phyloP scores from a whole-genome alignment of 2,797 vertebrate genomes.

The Halcyon smyrnensis region DNA sequence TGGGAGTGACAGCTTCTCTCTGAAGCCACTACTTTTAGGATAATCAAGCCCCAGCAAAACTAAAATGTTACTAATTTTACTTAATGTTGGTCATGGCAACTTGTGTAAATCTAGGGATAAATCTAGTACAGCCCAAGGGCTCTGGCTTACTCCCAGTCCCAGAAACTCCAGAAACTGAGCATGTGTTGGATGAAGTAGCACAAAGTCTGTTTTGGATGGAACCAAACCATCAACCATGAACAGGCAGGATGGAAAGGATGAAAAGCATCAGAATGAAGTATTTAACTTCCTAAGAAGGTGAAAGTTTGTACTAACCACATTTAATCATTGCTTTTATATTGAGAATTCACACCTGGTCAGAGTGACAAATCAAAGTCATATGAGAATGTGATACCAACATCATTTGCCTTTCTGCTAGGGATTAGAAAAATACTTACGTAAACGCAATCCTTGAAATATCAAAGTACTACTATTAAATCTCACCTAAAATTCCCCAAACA shows the following conservation, averaged over 20 bases:
- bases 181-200: not conserved
- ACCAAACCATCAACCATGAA: not conserved
- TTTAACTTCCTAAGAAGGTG: not conserved
- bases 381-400: not conserved
- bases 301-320: not conserved
- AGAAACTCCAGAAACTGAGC: not conserved
- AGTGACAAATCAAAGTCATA: not conserved
- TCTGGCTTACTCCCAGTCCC: not conserved
- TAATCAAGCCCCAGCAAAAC: not conserved
- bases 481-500: not conserved
- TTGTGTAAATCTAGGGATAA: not conserved
- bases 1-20: not conserved
- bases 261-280: not conserved
- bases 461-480: not conserved
- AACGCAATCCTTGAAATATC: not conserved
- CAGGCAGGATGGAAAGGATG: not conserved
- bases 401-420: not conserved
- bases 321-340: not conserved
- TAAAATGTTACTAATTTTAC: not conserved
- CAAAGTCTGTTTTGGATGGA: not conserved
- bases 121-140: not conserved
- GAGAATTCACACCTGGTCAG: not conserved
- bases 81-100: not conserved
- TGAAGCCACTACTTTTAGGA: not conserved
- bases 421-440: not conserved